Percentiles rank a stretch among this genome's conserved stretches.
These are phyloP conservation scores for Lamellibrachia satsuma DNA, from an alignment of 2,888 invertebrate species.

Conservation along the genomic window DNA sequence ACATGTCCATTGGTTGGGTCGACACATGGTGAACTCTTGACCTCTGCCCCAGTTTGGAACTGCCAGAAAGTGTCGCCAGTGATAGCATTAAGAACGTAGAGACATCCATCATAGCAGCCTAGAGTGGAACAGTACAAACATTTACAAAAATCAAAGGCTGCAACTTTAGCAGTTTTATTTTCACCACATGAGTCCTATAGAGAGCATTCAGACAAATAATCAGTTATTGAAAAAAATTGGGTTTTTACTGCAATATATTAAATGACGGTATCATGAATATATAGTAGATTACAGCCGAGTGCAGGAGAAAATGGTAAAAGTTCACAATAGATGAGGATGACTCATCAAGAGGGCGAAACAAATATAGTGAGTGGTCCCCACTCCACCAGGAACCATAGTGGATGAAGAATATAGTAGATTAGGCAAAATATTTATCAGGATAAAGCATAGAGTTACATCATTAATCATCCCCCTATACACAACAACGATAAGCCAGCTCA, in stretches of 20 bases:
- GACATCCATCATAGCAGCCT: constrained; percentile 78
- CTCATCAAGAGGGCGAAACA: too few species aligned
- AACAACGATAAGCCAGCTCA: too few species aligned
- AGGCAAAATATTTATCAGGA: too few species aligned
- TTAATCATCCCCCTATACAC: too few species aligned
- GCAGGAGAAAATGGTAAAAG: background rate
- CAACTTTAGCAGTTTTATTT: background rate
- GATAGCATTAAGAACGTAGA: constrained; percentile 74
- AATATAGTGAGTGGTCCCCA: too few species aligned
- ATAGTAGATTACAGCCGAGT: background rate
- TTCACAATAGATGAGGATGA: too few species aligned
- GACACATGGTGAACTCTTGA: constrained; percentile 74
- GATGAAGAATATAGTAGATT: too few species aligned
- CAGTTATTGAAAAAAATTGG: too few species aligned
- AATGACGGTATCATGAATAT: constrained; percentile 36
- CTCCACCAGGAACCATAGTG: too few species aligned
- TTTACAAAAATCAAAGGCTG: background rate
- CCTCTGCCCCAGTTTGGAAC: constrained; percentile 71
- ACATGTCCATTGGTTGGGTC: constrained; percentile 68
- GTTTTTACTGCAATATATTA: too few species aligned
- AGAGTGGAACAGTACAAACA: background rate
- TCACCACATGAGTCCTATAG: background rate
- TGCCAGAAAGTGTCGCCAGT: constrained; percentile 73
- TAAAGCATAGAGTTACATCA: too few species aligned
- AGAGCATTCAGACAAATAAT: background rate